Base-by-base conservation (phyloP, 2,113 vertebrate genomes). In the Ageneiosus marmoratus region DNA sequence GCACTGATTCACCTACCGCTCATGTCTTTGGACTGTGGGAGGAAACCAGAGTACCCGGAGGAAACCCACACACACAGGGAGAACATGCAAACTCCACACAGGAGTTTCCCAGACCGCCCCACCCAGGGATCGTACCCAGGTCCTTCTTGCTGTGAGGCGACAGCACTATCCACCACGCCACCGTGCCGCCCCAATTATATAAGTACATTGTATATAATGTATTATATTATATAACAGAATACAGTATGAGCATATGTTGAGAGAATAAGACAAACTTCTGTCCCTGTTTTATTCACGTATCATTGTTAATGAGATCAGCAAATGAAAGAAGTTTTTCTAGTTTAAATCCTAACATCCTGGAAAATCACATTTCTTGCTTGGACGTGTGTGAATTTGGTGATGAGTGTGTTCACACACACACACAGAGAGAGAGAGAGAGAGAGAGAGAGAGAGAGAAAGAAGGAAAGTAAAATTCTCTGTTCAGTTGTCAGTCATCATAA, bases 401-500 rank as follows among this genome's bases (percentile, higher is more conserved):
- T 78, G 58, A 65, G n/a, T 79, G 41, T 22, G 13, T 65, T 20
- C 24, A n/a, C n/a, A n/a, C n/a, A n/a, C n/a, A n/a, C n/a, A n/a
- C n/a, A n/a, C n/a, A 50, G 46, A 73, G 1, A 29, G 70, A 73
- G 18, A 56, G 76, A 84, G 51, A 58, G 44, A 65, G 62, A 73
- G 69, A 73, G 37, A 22, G 46, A 60, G 37, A 60, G 56, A 74
- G 41, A 63, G 74, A 83, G 32, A 46, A 11, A 44, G 60, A 48
- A 9, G 5, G 41, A 75, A 15, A 34, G 55, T 34, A 48, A 69
- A 80, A 82, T 46, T 62, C 77, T 79, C 80, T 79, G 73, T 79
- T 86, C 77, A n/a, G 77, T 60, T 51, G 50, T 70, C 63, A 56
- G 65, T 86, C 56, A 76, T 77, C 56, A 13, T 29, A 55, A 74